These are phyloP conservation scores for Grantiella picta DNA, from an alignment of 2,113 vertebrate species.

Conservation along the genomic window DNA sequence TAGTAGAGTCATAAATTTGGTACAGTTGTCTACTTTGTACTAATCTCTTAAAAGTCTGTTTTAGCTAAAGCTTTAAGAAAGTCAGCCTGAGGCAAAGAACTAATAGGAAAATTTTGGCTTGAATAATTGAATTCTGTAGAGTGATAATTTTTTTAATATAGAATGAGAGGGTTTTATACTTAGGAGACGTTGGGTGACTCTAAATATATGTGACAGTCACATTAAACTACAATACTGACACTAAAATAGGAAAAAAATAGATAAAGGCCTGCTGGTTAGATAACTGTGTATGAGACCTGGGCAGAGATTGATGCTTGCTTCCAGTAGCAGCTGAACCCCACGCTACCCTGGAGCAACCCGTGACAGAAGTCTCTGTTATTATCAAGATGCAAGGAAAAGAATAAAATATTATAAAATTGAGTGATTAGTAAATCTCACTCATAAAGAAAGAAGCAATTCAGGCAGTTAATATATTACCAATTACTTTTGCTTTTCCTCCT, in stretches of 20 bases:
- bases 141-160: not conserved
- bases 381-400: not conserved
- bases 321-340: not conserved
- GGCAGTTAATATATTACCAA: not conserved
- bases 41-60: conserved; percentile 20
- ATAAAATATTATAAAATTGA: not conserved
- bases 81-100: not conserved
- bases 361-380: not conserved
- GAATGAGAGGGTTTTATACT: not conserved
- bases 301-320: not conserved
- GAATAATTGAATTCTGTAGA: not conserved
- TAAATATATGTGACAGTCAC: not conserved
- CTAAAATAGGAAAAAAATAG: not conserved
- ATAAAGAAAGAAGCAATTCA: not conserved
- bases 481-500: not conserved
- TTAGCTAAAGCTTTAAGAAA: not conserved
- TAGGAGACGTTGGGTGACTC: not conserved
- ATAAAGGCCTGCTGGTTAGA: not conserved
- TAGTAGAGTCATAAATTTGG: not conserved
- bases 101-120: not conserved
- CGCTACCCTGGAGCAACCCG: not conserved
- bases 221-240: not conserved
- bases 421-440: not conserved
- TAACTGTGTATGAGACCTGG: not conserved
- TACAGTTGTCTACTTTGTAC: not conserved